Evolutionary conservation across 2,888 invertebrate genomes (phyloP).

Genomic region (Yponomeuta sedellus): DNA sequence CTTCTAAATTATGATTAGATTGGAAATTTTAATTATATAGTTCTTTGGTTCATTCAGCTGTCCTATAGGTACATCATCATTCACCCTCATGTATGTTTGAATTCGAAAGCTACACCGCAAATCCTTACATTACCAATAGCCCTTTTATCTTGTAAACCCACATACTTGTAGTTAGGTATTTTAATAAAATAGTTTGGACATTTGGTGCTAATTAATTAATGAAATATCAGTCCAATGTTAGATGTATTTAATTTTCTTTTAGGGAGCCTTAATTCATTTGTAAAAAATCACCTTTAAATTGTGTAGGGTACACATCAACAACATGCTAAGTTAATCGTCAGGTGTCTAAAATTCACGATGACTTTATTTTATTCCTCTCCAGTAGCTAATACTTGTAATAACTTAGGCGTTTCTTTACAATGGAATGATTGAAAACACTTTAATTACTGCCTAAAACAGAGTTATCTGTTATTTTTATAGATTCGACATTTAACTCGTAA

Average conservation of each 20-base stretch:
- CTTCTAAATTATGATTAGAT: neutral
- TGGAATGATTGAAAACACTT: too few species aligned
- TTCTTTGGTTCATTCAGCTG: neutral
- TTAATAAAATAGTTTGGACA: slow-evolving; percentile 57
- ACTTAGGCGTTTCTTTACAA: too few species aligned
- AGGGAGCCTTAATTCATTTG: slow-evolving; percentile 5
- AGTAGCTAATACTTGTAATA: too few species aligned
- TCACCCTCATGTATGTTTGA: neutral
- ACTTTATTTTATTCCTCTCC: too few species aligned
- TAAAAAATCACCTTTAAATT: neutral
- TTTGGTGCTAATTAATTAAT: slow-evolving; percentile 60
- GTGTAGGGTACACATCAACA: too few species aligned
- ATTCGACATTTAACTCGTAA: too few species aligned
- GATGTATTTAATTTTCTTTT: slow-evolving; percentile 26
- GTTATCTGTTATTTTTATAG: too few species aligned
- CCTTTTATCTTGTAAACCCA: slow-evolving; percentile 25
- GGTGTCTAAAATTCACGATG: too few species aligned
- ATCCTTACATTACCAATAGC: neutral
- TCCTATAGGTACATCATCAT: neutral
- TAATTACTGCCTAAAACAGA: too few species aligned
- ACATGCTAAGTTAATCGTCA: too few species aligned
- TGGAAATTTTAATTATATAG: neutral
- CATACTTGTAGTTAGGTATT: slow-evolving; percentile 44
- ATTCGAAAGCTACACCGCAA: neutral
- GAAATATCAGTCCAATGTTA: slow-evolving; percentile 52